Evolutionary conservation across 2,113 vertebrate genomes (phyloP), one percentile per base, ranked within the genome.

Genomic region (Ascaphus truei): DNA sequence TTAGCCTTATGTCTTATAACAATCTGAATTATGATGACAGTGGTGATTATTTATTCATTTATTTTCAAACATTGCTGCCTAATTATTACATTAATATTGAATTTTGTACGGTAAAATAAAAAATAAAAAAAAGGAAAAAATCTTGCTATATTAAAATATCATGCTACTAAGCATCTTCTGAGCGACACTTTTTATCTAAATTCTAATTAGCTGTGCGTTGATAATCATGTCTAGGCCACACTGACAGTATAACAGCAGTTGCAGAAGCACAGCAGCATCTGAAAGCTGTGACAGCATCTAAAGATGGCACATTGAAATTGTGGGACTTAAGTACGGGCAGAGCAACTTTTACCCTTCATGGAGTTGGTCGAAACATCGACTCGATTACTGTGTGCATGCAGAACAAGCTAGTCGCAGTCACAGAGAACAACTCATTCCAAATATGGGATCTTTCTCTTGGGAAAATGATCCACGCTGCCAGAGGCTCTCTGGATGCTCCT

Each of bases 381-480:
- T 76, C 73, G 1, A 62, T 88, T 43, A 68, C 51, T 4, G 72
- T 87, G 4, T 82, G 81, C 47, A 71, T 84, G 71, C 73, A 85
- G 9, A 85, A 88, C 51, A 77, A 25, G 12, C 57, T 89, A 67
- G 76, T 85, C 12, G 84, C 82, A n/a, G 13, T 89, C 30, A 68
- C 80, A 33, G 75, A 81, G 73, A 76, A 76, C 10, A 78, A 79
- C 56, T 72, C 55, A 11, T 73, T 90, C 22, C 83, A 84, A 75
- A 77, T 88, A 50, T 85, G 81, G 79, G 84, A 86, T 31, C 71
- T 86, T 61, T 68, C 77, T 22, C 75, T 79, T 7, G 79, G 78
- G 18, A 83, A 37, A 64, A 72, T 84, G 56, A 59, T 89, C 16
- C 85, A 80, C 43, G 56, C 62, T 13, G 77, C 78, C 30, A 74